A percentile compares a stretch with the other conserved stretches of the same genome.
These are phyloP conservation scores for Bradypodion pumilum DNA, from an alignment of 2,797 vertebrate genomes.

Conservation along the genomic window DNA sequence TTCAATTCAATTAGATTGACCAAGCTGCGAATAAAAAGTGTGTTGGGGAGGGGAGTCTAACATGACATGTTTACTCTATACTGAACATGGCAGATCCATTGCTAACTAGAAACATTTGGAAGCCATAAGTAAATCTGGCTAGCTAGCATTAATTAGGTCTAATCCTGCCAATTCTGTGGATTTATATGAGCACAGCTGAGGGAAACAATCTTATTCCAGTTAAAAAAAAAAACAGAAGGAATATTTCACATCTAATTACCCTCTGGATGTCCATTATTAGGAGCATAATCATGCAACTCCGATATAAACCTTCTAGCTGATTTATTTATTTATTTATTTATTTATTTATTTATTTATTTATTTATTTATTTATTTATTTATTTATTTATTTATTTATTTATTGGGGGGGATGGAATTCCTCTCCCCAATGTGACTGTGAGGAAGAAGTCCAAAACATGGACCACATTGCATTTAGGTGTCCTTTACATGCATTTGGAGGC, in stretches of 20 bases:
- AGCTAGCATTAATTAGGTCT: background rate
- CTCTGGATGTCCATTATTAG: background rate
- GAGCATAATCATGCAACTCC: no score
- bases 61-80: background rate
- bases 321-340: no score
- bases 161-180: background rate
- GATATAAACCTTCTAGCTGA: no score
- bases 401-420: no score
- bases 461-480: no score
- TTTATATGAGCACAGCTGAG: background rate
- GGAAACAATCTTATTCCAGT: constrained; percentile 2
- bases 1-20: constrained; percentile 8
- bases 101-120: constrained; percentile 11
- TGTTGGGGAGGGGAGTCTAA: accelerated
- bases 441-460: no score
- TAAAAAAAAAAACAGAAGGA: background rate
- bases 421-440: no score
- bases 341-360: no score
- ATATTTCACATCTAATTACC: background rate
- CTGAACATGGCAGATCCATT: background rate
- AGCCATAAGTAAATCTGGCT: constrained; percentile 9
- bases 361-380: no score
- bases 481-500: no score
- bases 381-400: no score
- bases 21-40: background rate